These are phyloP conservation scores for Xiphorhynchus erythropygius DNA, from an alignment of 2,797 vertebrate species.

Conservation along the genomic window DNA sequence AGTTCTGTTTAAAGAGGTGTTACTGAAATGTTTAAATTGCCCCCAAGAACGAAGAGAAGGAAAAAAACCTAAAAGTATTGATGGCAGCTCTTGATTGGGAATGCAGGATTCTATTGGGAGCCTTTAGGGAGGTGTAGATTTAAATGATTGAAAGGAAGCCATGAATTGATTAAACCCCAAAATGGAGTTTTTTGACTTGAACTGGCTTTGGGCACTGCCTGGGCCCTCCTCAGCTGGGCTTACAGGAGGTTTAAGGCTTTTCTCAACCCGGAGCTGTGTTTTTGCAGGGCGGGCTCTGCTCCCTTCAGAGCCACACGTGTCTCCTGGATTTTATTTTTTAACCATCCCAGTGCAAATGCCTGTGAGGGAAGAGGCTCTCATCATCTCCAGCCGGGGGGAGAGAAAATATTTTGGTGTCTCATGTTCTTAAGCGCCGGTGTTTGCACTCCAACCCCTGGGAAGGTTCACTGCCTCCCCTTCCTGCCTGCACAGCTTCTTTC, in stretches of 20 bases:
- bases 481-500: not conserved
- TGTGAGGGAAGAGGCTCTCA: not conserved
- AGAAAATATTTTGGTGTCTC: not conserved
- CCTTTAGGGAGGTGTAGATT: not conserved
- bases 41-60: not conserved
- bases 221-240: not conserved
- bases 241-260: not conserved
- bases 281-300: not conserved
- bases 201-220: not conserved
- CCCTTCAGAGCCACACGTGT: accelerated
- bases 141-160: not conserved
- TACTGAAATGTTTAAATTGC: not conserved
- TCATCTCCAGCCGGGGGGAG: not conserved
- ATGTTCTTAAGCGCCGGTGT: accelerated
- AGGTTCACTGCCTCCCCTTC: not conserved
- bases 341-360: not conserved
- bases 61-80: not conserved
- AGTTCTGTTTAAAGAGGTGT: not conserved
- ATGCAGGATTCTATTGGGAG: not conserved
- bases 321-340: not conserved
- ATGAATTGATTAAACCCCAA: not conserved
- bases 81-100: not conserved
- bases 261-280: accelerated
- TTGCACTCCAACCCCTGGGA: not conserved
- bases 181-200: not conserved